These are phyloP conservation scores for Bombus huntii DNA, from an alignment of 1,140 invertebrate species.

Conservation along the genomic window DNA sequence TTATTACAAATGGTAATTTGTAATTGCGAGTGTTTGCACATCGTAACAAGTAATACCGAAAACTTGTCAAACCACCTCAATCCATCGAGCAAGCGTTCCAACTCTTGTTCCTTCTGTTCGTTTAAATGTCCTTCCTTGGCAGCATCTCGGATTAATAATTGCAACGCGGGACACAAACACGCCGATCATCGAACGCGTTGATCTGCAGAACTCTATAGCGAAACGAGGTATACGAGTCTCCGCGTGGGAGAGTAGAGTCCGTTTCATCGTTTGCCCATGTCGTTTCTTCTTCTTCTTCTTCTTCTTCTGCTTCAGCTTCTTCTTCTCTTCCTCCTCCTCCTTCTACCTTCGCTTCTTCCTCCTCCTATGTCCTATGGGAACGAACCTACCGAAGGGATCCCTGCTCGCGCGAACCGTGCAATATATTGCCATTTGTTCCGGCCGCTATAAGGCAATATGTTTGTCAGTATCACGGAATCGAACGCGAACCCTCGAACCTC, in stretches of 20 bases:
- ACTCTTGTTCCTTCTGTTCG: neutral
- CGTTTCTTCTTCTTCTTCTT: conserved; percentile 47
- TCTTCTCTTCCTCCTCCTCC: neutral
- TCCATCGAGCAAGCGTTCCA: neutral
- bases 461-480: conserved; percentile 68
- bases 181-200: conserved; percentile 61
- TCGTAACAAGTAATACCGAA: too few species aligned
- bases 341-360: conserved; percentile 7
- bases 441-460: conserved; percentile 67
- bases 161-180: conserved; percentile 47
- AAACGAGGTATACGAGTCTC: conserved; percentile 60
- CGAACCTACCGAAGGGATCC: conserved; percentile 62
- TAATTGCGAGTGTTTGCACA: too few species aligned
- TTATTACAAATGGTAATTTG: too few species aligned
- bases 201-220: conserved; percentile 65
- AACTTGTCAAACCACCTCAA: neutral
- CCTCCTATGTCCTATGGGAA: conserved; percentile 56
- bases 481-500: conserved; percentile 58
- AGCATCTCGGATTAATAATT: conserved; percentile 49
- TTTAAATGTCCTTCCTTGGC: neutral
- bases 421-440: conserved; percentile 68
- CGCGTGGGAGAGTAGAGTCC: conserved; percentile 64
- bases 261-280: conserved; percentile 43
- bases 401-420: conserved; percentile 49
- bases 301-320: conserved; percentile 36